Percentiles rank a stretch among this genome's conserved stretches.
Evolutionary conservation across 2,797 vertebrate species (phyloP).

Genomic region (Notolepis coatsorum): DNA sequence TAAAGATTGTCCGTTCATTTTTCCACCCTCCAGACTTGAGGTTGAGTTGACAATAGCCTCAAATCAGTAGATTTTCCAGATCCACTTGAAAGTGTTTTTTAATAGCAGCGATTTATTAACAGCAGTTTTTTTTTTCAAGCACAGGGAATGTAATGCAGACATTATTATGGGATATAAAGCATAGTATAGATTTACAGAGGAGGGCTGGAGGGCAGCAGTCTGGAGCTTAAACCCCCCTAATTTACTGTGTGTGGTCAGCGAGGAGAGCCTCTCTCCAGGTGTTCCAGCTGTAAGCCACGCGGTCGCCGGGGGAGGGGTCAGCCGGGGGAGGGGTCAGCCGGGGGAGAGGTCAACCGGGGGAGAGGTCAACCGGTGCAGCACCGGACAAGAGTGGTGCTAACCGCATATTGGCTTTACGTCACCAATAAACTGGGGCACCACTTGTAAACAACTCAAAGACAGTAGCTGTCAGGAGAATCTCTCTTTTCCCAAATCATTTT

Average conservation of each 20-base stretch:
- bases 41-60: too few relatives aligned
- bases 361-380: slow-evolving; percentile 67
- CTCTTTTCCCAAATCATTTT: slow-evolving; percentile 76
- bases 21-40: too few relatives aligned
- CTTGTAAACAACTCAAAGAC: slow-evolving; percentile 70
- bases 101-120: slow-evolving; percentile 62
- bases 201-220: slow-evolving; percentile 70
- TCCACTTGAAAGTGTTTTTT: slow-evolving; percentile 41
- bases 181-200: slow-evolving; percentile 70
- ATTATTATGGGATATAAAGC: slow-evolving; percentile 75
- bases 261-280: slow-evolving; percentile 78
- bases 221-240: slow-evolving; percentile 72
- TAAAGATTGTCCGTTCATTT: too few relatives aligned
- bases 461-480: slow-evolving; percentile 66
- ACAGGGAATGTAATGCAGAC: slow-evolving; percentile 64
- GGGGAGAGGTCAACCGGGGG: too few relatives aligned
- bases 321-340: too few relatives aligned
- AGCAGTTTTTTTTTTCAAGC: slow-evolving; percentile 58
- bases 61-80: too few relatives aligned
- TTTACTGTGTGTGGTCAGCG: slow-evolving; percentile 79
- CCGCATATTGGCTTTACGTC: slow-evolving; percentile 77
- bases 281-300: slow-evolving; percentile 76
- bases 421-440: slow-evolving; percentile 71
- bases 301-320: slow-evolving; percentile 72
- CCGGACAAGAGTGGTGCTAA: slow-evolving; percentile 68